phyloP scores from a whole-genome alignment of 2,888 invertebrate species.

The Synergus gifuensis region DNA sequence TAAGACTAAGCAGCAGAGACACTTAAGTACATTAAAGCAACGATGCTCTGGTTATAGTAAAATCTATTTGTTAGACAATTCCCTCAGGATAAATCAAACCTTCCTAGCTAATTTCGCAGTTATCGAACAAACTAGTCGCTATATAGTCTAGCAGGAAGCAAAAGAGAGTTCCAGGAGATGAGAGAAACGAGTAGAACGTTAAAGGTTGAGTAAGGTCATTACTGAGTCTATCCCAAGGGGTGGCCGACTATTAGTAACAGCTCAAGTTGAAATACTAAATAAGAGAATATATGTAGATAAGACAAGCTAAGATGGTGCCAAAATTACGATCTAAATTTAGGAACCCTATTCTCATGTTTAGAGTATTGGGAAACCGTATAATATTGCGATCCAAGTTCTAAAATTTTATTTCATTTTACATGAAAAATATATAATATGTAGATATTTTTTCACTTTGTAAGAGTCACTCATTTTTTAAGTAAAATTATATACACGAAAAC shows the following conservation, averaged over 20 bases:
- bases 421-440: too few relatives aligned
- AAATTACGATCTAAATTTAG: slow-evolving; percentile 6
- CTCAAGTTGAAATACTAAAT: slow-evolving; percentile 44
- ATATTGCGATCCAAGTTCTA: too few relatives aligned
- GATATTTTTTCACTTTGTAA: too few relatives aligned
- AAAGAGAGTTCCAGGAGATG: slow-evolving; percentile 20
- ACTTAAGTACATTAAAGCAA: neutral
- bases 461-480: too few relatives aligned
- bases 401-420: too few relatives aligned
- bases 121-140: slow-evolving; percentile 59
- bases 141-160: slow-evolving; percentile 18
- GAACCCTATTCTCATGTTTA: too few relatives aligned
- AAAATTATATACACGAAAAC: too few relatives aligned
- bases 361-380: too few relatives aligned
- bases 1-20: slow-evolving; percentile 12
- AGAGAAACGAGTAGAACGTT: slow-evolving; percentile 24
- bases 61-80: slow-evolving; percentile 28
- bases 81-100: slow-evolving; percentile 53
- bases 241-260: slow-evolving; percentile 52
- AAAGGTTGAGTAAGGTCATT: slow-evolving; percentile 57
- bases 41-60: slow-evolving; percentile 9
- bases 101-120: slow-evolving; percentile 60
- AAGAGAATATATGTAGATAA: slow-evolving; percentile 30
- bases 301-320: slow-evolving; percentile 30
- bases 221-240: slow-evolving; percentile 59